A percentile compares a stretch with the other conserved stretches of the same genome.
These are phyloP conservation scores for Hypomesus transpacificus DNA, from an alignment of 2,113 vertebrate species.

Conservation along the genomic window DNA sequence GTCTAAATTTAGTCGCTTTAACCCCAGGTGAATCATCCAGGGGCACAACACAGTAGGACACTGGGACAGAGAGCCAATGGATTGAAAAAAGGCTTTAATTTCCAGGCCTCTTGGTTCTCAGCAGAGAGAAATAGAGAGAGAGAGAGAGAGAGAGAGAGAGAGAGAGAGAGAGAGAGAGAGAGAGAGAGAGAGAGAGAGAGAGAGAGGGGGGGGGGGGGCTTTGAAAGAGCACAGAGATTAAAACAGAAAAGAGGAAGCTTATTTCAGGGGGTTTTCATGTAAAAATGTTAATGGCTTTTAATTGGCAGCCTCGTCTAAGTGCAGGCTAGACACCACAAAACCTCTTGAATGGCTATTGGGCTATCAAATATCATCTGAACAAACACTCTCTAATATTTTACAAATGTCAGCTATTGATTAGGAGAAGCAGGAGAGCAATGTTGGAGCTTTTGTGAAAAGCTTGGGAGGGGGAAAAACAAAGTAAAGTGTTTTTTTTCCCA, in stretches of 20 bases:
- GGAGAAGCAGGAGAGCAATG: not conserved
- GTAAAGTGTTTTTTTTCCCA: too few relatives aligned
- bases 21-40: slow-evolving; percentile 73
- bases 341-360: not conserved
- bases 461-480: not conserved
- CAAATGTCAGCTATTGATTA: not conserved
- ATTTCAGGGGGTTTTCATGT: not conserved
- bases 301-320: not conserved
- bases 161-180: not conserved
- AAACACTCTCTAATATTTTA: not conserved
- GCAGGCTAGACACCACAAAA: not conserved
- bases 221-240: not conserved
- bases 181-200: too few relatives aligned
- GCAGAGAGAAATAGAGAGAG: slow-evolving; percentile 16
- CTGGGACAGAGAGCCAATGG: slow-evolving; percentile 41
- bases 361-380: not conserved
- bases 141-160: not conserved
- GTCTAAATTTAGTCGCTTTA: slow-evolving; percentile 71
- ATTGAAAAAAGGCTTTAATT: slow-evolving; percentile 54
- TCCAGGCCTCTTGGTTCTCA: slow-evolving; percentile 35
- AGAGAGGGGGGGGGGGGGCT: too few relatives aligned
- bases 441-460: not conserved
- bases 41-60: slow-evolving; percentile 66
- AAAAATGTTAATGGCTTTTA: not conserved
- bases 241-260: not conserved